Evolutionary conservation across 2,113 vertebrate genomes (phyloP).

Genomic region (Uria aalge): DNA sequence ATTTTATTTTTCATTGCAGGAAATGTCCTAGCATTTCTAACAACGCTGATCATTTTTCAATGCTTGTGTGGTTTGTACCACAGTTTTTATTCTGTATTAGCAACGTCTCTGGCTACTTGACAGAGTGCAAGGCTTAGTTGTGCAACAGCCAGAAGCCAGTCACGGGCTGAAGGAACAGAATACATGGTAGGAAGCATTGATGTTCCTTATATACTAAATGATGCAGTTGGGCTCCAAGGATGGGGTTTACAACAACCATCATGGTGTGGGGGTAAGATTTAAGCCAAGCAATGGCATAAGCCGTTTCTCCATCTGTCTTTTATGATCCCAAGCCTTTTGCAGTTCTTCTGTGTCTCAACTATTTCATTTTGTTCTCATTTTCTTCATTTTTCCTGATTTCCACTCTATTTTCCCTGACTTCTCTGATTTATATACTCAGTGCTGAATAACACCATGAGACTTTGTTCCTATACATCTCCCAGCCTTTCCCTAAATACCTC

Average conservation of each 20-base stretch:
- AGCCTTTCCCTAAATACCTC: background rate
- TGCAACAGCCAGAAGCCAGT: background rate
- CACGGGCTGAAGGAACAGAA: background rate
- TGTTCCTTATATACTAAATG: background rate
- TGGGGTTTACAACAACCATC: background rate
- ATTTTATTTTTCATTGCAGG: constrained; percentile 62
- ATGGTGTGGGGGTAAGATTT: background rate
- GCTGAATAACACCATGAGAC: background rate
- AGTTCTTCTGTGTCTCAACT: background rate
- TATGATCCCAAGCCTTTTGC: background rate
- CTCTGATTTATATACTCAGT: background rate
- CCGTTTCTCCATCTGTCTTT: background rate
- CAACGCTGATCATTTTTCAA: constrained; percentile 35
- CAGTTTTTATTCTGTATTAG: background rate
- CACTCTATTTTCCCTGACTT: background rate
- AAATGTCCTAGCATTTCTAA: constrained; percentile 61
- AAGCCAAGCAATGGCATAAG: background rate
- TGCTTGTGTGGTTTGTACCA: background rate
- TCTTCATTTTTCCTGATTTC: background rate
- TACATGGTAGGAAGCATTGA: background rate
- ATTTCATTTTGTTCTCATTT: background rate
- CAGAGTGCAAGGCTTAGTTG: background rate
- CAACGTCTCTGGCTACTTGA: background rate
- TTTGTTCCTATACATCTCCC: background rate
- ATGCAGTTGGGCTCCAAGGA: background rate